Conservation (phyloP, 2,797 vertebrate genomes). For the Bovichtus variegatus region DNA sequence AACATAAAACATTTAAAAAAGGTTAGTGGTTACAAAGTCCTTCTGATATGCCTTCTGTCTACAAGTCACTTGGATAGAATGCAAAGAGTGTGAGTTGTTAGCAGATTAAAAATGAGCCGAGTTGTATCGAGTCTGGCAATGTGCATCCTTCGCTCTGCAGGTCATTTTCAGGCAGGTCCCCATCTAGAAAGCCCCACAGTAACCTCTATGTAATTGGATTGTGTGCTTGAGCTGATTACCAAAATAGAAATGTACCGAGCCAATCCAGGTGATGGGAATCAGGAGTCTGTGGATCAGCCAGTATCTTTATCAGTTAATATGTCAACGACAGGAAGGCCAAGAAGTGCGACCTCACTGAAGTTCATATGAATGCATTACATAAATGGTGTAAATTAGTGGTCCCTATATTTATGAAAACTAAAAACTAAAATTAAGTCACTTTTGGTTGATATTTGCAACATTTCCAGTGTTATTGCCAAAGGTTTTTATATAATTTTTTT, state of each 20-base stretch:
- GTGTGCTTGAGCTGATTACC: slow-evolving; percentile 79
- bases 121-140: slow-evolving; percentile 14
- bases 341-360: not conserved
- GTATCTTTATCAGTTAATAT: slow-evolving; percentile 59
- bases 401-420: not conserved
- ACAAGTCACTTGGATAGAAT: not conserved
- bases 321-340: slow-evolving; percentile 19
- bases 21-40: not conserved
- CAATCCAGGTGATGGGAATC: slow-evolving; percentile 77
- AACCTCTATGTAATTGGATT: slow-evolving; percentile 81
- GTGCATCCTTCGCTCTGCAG: slow-evolving; percentile 41
- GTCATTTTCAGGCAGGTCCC: slow-evolving; percentile 49
- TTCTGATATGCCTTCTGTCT: not conserved
- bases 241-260: slow-evolving; percentile 76
- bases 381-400: not conserved
- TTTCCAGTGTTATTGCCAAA: not conserved
- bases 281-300: slow-evolving; percentile 61
- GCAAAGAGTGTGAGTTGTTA: not conserved
- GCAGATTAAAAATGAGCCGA: slow-evolving; percentile 5
- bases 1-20: not conserved
- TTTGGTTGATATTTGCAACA: not conserved
- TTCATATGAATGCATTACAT: not conserved
- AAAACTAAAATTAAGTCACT: slow-evolving; percentile 9
- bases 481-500: not conserved
- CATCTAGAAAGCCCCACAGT: slow-evolving; percentile 51